Evolutionary conservation across 2,113 vertebrate species (phyloP), one percentile per base, ranked within the genome.

Genomic region (Megaceryle torquata): DNA sequence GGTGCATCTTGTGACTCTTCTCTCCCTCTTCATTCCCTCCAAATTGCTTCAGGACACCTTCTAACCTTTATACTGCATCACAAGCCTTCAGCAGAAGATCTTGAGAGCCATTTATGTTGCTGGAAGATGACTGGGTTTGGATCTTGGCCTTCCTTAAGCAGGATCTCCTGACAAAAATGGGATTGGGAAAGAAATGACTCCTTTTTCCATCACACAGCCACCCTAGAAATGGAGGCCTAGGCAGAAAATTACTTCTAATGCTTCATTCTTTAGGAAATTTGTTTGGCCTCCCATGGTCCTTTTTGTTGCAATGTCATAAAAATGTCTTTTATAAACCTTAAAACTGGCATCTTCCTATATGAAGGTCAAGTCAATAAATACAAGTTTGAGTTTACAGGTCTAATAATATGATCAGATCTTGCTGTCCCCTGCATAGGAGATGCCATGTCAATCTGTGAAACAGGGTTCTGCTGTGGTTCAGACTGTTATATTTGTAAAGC

Each of bases 51-150:
- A 96, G 95, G 95, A 97, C 70, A 96, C 74, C 93, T 97, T 97
- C 91, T 93, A 95, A 93, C 80, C 93, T 92, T 96, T 96, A 95
- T 75, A 95, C 95, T 92, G 92, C 93, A 68, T 91, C 95, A 96
- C 96, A 95, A 95, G 95, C 90, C 95, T 93, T 93, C 95, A 84
- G 82, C 88, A 93, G 95, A 97, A 96, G 95, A 96, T 95, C 61
- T 96, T 96, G 84, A 94, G 88, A 88, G 48, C 95, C 84, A 86
- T 96, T 93, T 91, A 91, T 93, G 92, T 93, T 97, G 93, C 90
- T 95, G 95, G 95, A 97, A 95, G 95, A 97, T 97, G 95, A 96
- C 94, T 95, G 95, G 90, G 90, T 93, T 96, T 97, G 96, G 95
- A 97, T 97, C 92, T 97, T 96, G 96, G 61, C 93, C 95, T 96